Conservation (phyloP, 2,888 invertebrate genomes). For the Cerceris rybyensis region DNA sequence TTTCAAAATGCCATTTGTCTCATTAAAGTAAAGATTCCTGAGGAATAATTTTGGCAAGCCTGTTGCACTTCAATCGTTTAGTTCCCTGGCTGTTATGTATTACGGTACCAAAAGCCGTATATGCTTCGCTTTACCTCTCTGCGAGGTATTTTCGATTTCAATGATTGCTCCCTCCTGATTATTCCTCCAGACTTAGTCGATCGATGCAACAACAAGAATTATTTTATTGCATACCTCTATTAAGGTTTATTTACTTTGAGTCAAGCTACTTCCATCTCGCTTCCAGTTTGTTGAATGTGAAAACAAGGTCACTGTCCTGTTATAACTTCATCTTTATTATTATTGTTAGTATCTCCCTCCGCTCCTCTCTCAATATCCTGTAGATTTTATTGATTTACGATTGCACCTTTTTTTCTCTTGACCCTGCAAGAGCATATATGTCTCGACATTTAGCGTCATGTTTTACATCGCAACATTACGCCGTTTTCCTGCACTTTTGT, state of each 20-base stretch:
- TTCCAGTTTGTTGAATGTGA: slow-evolving; percentile 79
- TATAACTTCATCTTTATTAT: slow-evolving; percentile 54
- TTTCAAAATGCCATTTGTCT: not conserved
- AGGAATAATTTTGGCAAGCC: slow-evolving; percentile 19
- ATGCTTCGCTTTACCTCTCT: slow-evolving; percentile 73
- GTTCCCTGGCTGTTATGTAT: slow-evolving; percentile 65
- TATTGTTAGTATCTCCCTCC: slow-evolving; percentile 41
- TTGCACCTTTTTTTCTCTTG: slow-evolving; percentile 40
- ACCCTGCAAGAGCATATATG: slow-evolving; percentile 32
- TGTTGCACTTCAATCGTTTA: slow-evolving; percentile 71
- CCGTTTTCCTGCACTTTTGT: slow-evolving; percentile 55
- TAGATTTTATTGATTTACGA: slow-evolving; percentile 57
- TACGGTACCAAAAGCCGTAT: slow-evolving; percentile 61
- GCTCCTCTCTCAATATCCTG: slow-evolving; percentile 43
- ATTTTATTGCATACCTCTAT: slow-evolving; percentile 65
- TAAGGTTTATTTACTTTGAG: slow-evolving; percentile 67
- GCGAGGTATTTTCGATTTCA: slow-evolving; percentile 68
- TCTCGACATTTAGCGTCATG: slow-evolving; percentile 29
- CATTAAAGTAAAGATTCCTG: not conserved
- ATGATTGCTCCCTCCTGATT: slow-evolving; percentile 60
- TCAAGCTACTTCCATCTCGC: slow-evolving; percentile 76
- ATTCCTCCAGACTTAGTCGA: slow-evolving; percentile 50
- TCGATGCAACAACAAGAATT: slow-evolving; percentile 49
- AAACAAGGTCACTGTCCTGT: slow-evolving; percentile 74
- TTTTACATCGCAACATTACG: slow-evolving; percentile 40